Percentiles rank a stretch among this genome's conserved stretches.
These are phyloP conservation scores for Cephalopterus ornatus DNA, from an alignment of 2,113 vertebrate genomes.

Conservation along the genomic window DNA sequence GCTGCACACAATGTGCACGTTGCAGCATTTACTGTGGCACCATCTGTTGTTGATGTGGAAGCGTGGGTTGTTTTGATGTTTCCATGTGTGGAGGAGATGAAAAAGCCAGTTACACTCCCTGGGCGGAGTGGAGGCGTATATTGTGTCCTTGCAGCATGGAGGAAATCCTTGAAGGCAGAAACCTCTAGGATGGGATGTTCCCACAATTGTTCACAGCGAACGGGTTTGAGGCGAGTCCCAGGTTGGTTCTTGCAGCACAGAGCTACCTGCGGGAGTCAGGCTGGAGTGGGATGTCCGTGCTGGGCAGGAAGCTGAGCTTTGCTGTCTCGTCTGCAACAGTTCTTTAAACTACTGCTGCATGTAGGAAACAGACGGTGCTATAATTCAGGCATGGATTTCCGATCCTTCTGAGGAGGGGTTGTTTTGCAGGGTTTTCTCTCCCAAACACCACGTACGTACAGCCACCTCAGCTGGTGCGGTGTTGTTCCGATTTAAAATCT, in stretches of 20 bases:
- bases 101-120: fast-evolving
- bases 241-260: neutral
- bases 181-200: neutral
- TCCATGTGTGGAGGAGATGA: conserved; percentile 6
- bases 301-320: neutral
- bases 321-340: neutral
- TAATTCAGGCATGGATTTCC: neutral
- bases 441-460: fast-evolving
- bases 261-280: neutral
- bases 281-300: fast-evolving
- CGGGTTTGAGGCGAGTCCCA: neutral
- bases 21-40: neutral
- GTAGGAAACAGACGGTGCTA: neutral
- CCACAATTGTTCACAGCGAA: neutral
- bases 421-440: neutral
- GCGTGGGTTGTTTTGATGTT: neutral
- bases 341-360: neutral
- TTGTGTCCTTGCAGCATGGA: neutral
- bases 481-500: neutral
- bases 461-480: neutral
- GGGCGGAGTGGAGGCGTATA: neutral
- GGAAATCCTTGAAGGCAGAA: conserved; percentile 31
- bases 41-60: neutral
- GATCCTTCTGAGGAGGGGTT: neutral
- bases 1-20: fast-evolving